phyloP scores from a whole-genome alignment of 2,113 vertebrate genomes.

The Tursiops truncatus region DNA sequence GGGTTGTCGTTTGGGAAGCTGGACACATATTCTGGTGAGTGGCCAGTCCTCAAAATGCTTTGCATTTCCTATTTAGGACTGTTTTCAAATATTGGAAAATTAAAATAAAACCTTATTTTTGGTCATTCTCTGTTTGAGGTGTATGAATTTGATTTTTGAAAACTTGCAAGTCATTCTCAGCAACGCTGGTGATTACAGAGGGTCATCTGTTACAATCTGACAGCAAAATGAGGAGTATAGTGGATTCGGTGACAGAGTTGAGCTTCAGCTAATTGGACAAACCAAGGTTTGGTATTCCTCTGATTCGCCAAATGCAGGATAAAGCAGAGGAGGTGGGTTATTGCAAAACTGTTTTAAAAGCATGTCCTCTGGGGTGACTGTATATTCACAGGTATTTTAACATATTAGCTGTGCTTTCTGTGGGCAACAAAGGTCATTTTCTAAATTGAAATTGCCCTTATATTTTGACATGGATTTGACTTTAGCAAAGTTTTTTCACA shows the following conservation, averaged over 20 bases:
- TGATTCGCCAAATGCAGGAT: not conserved
- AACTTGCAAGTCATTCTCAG: not conserved
- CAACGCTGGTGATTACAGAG: not conserved
- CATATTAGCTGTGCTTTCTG: not conserved
- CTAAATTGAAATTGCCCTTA: not conserved
- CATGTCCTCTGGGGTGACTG: not conserved
- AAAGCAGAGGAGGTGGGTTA: not conserved
- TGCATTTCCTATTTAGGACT: not conserved
- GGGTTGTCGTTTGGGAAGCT: not conserved
- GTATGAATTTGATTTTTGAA: not conserved
- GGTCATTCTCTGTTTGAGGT: not conserved
- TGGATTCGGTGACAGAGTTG: not conserved
- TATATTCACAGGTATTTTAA: not conserved
- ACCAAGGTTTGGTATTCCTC: not conserved
- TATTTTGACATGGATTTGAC: constrained; percentile 66
- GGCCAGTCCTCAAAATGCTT: not conserved
- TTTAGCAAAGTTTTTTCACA: not conserved
- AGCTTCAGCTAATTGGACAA: not conserved
- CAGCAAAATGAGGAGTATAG: not conserved
- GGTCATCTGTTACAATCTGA: not conserved
- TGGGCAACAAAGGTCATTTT: not conserved
- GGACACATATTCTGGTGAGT: not conserved
- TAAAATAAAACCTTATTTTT: not conserved
- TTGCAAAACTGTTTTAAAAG: not conserved
- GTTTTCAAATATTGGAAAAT: constrained; percentile 3